phyloP scores from a whole-genome alignment of 2,797 vertebrate genomes.

The Lagocephalus sceleratus region DNA sequence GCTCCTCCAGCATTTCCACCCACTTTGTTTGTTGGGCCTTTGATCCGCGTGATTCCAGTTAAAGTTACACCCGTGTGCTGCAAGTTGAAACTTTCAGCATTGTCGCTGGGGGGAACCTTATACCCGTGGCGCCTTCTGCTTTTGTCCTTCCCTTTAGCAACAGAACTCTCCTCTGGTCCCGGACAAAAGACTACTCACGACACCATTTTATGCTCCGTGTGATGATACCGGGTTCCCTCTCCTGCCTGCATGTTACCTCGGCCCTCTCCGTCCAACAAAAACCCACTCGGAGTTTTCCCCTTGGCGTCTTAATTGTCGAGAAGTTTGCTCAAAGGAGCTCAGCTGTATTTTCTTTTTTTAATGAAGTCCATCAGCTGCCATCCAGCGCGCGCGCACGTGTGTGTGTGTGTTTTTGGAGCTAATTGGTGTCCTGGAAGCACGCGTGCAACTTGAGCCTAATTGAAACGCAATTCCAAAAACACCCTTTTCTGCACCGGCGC shows the following conservation, averaged over 20 bases:
- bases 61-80: constrained; percentile 80
- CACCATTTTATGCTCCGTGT: constrained; percentile 77
- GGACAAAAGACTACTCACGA: constrained; percentile 80
- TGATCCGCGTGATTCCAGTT: constrained; percentile 78
- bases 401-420: constrained; percentile 1
- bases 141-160: constrained; percentile 80
- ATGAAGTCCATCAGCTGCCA: constrained; percentile 26
- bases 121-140: constrained; percentile 79
- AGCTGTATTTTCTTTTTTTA: constrained; percentile 34
- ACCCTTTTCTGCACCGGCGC: constrained; percentile 32
- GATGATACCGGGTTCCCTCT: constrained; percentile 69
- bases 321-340: constrained; percentile 24
- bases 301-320: constrained; percentile 52
- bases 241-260: constrained; percentile 57
- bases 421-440: constrained; percentile 26
- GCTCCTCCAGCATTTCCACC: constrained; percentile 78
- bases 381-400: no score
- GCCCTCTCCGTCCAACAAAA: constrained; percentile 48
- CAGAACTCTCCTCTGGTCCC: constrained; percentile 76
- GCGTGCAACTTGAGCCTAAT: constrained; percentile 53
- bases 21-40: constrained; percentile 76
- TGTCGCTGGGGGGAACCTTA: constrained; percentile 78
- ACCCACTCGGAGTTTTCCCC: constrained; percentile 28
- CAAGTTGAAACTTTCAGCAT: constrained; percentile 80
- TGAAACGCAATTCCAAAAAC: constrained; percentile 44